Evolutionary conservation across 2,888 invertebrate genomes (phyloP).

Genomic region (Ophonus ardosiacus): DNA sequence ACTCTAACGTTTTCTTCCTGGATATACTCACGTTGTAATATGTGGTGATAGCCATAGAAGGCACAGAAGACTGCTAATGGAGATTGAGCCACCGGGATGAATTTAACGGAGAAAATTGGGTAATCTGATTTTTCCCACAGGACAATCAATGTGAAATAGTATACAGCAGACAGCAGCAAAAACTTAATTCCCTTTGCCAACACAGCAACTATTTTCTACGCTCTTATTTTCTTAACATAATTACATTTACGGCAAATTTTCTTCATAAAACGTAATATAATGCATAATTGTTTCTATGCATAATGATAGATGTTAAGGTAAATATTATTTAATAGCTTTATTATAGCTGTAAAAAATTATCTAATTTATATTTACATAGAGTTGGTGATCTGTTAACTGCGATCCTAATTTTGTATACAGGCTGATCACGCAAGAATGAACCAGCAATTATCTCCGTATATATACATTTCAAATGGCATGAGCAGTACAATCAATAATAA

Average conservation of each 20-base stretch:
- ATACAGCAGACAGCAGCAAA: constrained; percentile 24
- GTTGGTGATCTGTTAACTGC: no score
- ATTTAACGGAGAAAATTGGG: constrained; percentile 38
- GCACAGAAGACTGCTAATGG: constrained; percentile 25
- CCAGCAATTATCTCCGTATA: no score
- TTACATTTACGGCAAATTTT: neutral
- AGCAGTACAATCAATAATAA: no score
- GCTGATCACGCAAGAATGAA: no score
- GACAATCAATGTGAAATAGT: constrained; percentile 32
- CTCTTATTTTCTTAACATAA: neutral
- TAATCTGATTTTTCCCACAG: constrained; percentile 31
- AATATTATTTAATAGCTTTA: no score
- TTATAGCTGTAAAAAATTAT: no score
- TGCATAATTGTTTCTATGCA: neutral
- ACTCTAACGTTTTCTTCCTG: neutral
- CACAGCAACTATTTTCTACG: neutral
- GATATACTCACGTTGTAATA: neutral
- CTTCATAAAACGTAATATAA: neutral
- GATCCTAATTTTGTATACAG: no score
- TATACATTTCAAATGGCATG: no score
- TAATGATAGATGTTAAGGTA: no score
- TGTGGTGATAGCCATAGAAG: constrained; percentile 15
- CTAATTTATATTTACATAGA: no score
- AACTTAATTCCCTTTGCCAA: constrained; percentile 7
- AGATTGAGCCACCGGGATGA: constrained; percentile 26